phyloP scores from a whole-genome alignment of 2,113 vertebrate genomes.

The Garra rufa region DNA sequence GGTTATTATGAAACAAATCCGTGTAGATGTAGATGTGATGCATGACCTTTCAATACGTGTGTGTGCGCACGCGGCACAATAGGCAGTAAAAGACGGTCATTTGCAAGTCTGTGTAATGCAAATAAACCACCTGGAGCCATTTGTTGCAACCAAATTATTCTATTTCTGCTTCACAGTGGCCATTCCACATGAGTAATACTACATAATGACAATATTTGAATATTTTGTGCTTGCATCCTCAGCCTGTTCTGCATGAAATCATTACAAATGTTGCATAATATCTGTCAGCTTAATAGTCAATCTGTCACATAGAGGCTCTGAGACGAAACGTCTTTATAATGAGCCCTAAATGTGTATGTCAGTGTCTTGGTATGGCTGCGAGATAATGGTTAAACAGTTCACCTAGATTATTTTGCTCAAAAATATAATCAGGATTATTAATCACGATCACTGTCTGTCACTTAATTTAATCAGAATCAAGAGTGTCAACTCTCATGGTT shows the following conservation, averaged over 20 bases:
- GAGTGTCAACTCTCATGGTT: too few species aligned
- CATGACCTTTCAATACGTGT: neutral
- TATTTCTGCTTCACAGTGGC: neutral
- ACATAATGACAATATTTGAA: neutral
- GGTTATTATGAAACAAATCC: slow-evolving; percentile 31
- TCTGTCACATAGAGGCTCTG: neutral
- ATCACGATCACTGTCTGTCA: neutral
- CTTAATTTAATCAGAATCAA: too few species aligned
- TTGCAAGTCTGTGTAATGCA: slow-evolving; percentile 49
- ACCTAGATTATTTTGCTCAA: neutral
- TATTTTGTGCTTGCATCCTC: neutral
- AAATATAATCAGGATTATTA: neutral
- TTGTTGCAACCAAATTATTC: neutral
- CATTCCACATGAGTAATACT: neutral
- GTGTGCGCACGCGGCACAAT: neutral
- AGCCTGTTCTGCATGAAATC: neutral
- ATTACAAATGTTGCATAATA: neutral
- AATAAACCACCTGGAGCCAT: slow-evolving; percentile 28
- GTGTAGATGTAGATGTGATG: neutral
- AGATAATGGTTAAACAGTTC: neutral
- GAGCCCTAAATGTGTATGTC: neutral
- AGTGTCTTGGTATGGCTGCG: neutral
- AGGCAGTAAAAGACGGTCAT: neutral
- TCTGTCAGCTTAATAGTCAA: neutral
- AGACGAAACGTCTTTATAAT: neutral